These are phyloP conservation scores for Eupeodes latifasciatus DNA, from an alignment of 2,888 invertebrate species.

Conservation along the genomic window DNA sequence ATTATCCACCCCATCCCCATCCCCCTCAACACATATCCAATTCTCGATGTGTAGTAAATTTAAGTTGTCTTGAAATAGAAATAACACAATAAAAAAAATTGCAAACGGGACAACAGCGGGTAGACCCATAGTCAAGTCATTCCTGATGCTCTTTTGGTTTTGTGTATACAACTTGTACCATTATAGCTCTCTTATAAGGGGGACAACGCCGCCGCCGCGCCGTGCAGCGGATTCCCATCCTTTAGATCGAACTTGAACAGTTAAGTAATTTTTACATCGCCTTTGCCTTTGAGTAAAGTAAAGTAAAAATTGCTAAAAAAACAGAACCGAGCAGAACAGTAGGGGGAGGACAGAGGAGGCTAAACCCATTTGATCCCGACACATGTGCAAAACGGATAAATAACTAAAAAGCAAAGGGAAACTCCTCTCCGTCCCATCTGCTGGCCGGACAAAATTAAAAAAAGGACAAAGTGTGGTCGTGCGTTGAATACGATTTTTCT, in stretches of 20 bases:
- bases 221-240: slow-evolving; percentile 19
- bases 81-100: slow-evolving; percentile 41
- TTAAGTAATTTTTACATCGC: slow-evolving; percentile 73
- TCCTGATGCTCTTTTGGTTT: slow-evolving; percentile 67
- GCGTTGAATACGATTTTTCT: slow-evolving; percentile 75
- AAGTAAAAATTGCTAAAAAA: slow-evolving; percentile 18
- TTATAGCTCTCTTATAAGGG: slow-evolving; percentile 36
- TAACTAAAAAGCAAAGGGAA: slow-evolving; percentile 70
- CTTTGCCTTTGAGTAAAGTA: slow-evolving; percentile 50
- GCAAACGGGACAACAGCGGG: slow-evolving; percentile 51
- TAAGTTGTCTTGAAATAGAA: slow-evolving; percentile 54
- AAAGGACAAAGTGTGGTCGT: slow-evolving; percentile 76
- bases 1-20: slow-evolving; percentile 53
- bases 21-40: not conserved
- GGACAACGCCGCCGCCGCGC: not conserved
- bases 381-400: slow-evolving; percentile 76
- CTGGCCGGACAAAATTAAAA: slow-evolving; percentile 64
- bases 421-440: slow-evolving; percentile 20
- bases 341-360: slow-evolving; percentile 27
- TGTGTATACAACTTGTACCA: slow-evolving; percentile 70
- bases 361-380: slow-evolving; percentile 76
- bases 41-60: slow-evolving; percentile 63
- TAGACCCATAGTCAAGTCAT: not conserved
- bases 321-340: slow-evolving; percentile 4
- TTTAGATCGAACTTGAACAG: slow-evolving; percentile 48